Conservation (phyloP, 2,113 vertebrate genomes). For the Vidua macroura region DNA sequence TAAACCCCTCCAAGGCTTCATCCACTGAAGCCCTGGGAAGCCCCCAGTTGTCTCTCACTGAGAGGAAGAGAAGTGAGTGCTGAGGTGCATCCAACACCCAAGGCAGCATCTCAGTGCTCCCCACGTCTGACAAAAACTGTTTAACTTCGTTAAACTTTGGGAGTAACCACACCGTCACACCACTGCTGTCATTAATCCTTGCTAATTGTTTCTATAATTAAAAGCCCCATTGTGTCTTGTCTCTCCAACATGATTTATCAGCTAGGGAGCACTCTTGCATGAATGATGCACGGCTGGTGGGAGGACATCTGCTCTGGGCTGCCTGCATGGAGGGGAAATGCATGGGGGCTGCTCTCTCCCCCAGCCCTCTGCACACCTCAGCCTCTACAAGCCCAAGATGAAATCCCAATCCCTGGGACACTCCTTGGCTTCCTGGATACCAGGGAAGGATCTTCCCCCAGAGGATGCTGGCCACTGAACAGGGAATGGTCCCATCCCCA, state of each 20-base stretch:
- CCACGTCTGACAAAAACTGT: neutral
- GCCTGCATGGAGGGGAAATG: neutral
- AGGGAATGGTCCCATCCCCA: too few relatives aligned
- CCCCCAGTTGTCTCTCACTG: accelerated
- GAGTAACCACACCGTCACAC: neutral
- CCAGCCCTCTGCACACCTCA: neutral
- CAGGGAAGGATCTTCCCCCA: neutral
- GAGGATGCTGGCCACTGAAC: neutral
- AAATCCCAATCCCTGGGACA: accelerated
- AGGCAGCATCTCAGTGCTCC: neutral
- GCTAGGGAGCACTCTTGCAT: neutral
- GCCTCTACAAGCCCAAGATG: accelerated
- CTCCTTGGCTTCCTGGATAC: neutral
- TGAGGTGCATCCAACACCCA: neutral
- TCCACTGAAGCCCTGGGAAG: neutral
- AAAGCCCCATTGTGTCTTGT: conserved; percentile 53
- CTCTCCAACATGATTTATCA: conserved; percentile 27
- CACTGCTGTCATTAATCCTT: neutral
- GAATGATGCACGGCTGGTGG: neutral
- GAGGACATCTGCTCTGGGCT: neutral
- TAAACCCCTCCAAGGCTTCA: neutral
- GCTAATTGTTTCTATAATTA: conserved; percentile 62
- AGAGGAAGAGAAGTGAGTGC: neutral
- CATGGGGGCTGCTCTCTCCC: neutral
- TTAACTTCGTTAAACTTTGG: neutral